Base-by-base conservation (phyloP, 2,888 invertebrate genomes). In the Amiota communis region DNA sequence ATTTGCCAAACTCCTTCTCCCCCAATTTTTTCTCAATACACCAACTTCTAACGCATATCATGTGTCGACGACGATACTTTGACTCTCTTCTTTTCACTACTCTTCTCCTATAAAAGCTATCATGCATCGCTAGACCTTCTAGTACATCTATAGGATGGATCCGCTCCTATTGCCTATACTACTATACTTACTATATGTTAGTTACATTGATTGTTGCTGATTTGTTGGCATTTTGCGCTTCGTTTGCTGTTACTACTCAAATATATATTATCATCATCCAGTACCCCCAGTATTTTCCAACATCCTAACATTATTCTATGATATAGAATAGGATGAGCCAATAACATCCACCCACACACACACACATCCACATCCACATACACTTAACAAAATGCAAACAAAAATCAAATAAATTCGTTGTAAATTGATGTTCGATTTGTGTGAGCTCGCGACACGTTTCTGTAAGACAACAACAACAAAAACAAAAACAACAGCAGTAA, bases 191-290 rank as follows among this genome's bases (percentile, higher is more conserved):
- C n/a, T n/a, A n/a, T n/a, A n/a, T 36, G 8, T 6, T 36, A 36
- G 36, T 36, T 36, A 53, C 65, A 23, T 51, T 68, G 67, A 69
- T 63, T 72, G 61, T 72, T 70, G 72, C 69, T 73, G 72, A 73
- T 73, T 73, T 73, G 72, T 64, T 73, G 70, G 73, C 70, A 65
- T 73, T 73, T 73, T 70, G 56, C 64, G 73, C 70, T 73, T 65
- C 70, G 53, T 70, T 68, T 64, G 65, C 49, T 49, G 61, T 68
- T 65, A 15, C 68, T 68, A 68, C 68, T 68, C 67, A 72, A 72
- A 72, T 72, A 68, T 57, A 57, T 72, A 64, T 71, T 48, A 64
- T 63, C 57, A 46, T 51, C 13, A 13, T 1, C n/a, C 12, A 53
- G 8, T 9, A 13, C n/a, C 53, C n/a, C n/a, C n/a, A n/a, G n/a